Evolutionary conservation across 2,888 invertebrate genomes (phyloP).

Genomic region (Drepanosiphum platanoidis): DNA sequence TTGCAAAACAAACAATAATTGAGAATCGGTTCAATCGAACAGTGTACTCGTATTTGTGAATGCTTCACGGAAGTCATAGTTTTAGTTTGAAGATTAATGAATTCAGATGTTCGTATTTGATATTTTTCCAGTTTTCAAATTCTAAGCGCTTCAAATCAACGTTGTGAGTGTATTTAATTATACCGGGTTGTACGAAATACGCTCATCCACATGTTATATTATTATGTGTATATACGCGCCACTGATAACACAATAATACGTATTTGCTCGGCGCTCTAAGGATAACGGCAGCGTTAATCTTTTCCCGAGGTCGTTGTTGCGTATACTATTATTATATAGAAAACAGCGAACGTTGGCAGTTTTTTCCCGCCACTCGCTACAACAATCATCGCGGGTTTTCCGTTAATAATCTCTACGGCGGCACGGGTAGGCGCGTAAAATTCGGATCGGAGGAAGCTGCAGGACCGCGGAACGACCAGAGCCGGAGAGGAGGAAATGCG

Average conservation of each 20-base stretch:
- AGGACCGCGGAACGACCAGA: background rate
- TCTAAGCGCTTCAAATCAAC: too few relatives aligned
- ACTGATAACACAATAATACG: background rate
- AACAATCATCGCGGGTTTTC: background rate
- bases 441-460: background rate
- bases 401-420: background rate
- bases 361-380: background rate
- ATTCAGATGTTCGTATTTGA: too few relatives aligned
- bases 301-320: conserved; percentile 8
- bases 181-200: background rate
- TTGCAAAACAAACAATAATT: too few relatives aligned
- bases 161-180: background rate
- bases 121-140: too few relatives aligned
- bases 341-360: background rate
- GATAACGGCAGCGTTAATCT: conserved; percentile 9
- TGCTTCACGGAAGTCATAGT: too few relatives aligned
- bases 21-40: too few relatives aligned
- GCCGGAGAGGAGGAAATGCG: background rate
- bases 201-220: too few relatives aligned
- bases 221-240: background rate
- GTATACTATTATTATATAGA: background rate
- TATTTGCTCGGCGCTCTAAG: background rate
- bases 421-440: background rate
- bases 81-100: too few relatives aligned
- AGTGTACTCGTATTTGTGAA: background rate